phyloP scores from a whole-genome alignment of 2,113 vertebrate genomes.

The Onychostoma macrolepis region DNA sequence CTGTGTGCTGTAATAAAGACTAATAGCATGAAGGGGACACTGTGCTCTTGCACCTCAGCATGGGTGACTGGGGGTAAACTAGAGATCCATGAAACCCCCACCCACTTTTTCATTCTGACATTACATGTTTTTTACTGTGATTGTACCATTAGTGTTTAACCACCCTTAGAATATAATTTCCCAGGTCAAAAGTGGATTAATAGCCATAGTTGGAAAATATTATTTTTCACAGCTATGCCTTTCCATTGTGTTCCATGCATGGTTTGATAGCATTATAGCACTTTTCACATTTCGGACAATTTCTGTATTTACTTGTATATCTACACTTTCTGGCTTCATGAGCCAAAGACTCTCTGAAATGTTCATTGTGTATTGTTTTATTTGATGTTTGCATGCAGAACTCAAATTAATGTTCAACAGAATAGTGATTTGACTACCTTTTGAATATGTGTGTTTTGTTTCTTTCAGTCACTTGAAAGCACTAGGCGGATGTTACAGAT shows the following conservation, averaged over 20 bases:
- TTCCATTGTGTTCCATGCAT: background rate
- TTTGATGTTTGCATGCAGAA: background rate
- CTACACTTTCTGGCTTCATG: background rate
- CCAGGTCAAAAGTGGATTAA: background rate
- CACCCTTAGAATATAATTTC: background rate
- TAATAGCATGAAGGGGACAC: slow-evolving; percentile 32
- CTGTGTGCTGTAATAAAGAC: slow-evolving; percentile 51
- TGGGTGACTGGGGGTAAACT: slow-evolving; percentile 58
- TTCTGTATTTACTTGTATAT: background rate
- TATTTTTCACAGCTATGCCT: background rate
- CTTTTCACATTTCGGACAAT: background rate
- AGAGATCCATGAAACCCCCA: slow-evolving; percentile 7
- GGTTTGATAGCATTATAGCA: background rate
- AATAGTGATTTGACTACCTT: too few species aligned
- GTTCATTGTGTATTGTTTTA: background rate
- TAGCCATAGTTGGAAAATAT: background rate
- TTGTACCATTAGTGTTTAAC: background rate
- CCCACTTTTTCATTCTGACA: slow-evolving; percentile 30
- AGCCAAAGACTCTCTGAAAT: background rate
- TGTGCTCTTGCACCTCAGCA: slow-evolving; percentile 40
- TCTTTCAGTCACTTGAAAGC: slow-evolving; percentile 92
- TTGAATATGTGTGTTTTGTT: slow-evolving; percentile 46
- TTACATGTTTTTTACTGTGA: background rate
- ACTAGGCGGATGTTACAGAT: slow-evolving; percentile 92
- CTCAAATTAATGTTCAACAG: background rate